A percentile compares a stretch with the other conserved stretches of the same genome.
phyloP scores from a whole-genome alignment of 2,797 vertebrate genomes.

The Neosalanx taihuensis region DNA sequence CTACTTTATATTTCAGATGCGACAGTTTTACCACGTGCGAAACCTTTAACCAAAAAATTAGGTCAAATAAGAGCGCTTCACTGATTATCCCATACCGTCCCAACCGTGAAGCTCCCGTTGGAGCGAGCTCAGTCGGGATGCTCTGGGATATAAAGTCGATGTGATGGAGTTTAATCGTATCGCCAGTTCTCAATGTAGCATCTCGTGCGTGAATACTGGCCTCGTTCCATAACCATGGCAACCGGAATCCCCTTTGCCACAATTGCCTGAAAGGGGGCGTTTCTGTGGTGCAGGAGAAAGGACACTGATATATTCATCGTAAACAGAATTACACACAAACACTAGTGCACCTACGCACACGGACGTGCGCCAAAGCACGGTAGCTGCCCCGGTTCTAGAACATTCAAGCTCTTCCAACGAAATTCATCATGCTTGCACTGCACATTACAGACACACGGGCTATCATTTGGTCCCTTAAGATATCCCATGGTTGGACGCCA shows the following conservation, averaged over 20 bases:
- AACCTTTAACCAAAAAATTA: no score
- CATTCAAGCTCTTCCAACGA: background rate
- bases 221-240: conserved; percentile 62
- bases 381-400: background rate
- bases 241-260: conserved; percentile 56
- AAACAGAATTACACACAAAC: background rate
- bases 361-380: background rate
- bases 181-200: conserved; percentile 30
- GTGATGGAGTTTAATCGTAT: no score
- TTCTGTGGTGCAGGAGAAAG: conserved; percentile 20
- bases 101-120: no score
- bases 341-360: background rate
- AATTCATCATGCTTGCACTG: background rate
- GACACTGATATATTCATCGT: background rate
- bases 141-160: no score
- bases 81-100: no score
- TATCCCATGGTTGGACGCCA: background rate
- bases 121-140: no score
- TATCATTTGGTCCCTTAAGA: background rate
- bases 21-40: no score
- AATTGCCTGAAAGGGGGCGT: conserved; percentile 55
- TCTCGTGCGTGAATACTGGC: conserved; percentile 48
- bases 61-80: no score
- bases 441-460: background rate
- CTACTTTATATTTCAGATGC: no score